Evolutionary conservation across 2,113 vertebrate species (phyloP), one percentile per base, ranked within the genome.

Genomic region (Eudyptes chrysolophus): DNA sequence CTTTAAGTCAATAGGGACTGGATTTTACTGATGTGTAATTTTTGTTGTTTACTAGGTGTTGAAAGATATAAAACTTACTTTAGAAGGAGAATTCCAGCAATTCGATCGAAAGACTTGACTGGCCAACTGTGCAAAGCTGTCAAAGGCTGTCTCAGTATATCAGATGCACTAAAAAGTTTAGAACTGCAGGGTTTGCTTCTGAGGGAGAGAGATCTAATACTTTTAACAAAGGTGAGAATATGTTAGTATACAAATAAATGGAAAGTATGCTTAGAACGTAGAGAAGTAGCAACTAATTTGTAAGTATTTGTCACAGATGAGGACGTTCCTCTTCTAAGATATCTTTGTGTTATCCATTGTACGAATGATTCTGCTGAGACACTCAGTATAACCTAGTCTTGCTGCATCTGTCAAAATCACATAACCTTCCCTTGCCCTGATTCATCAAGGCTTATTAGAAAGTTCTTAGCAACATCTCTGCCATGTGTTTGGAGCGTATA

Each of bases 161-260:
- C 99, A 51, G 93, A 93, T 69, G 97, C 97, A 81, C 98, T 99
- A 34, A 99, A 98, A 98, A 99, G 97, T 62, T 96, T 99, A 80
- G 99, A 99, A 51, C 98, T 99, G 16, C 98, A 99, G n/a, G 99
- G 99, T 36, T 98, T 99, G 86, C 98, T 98, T 58, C 97, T 99
- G 86, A 98, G 99, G 95, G 98, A 99, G 90, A 98, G 98, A 98
- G 99, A 99, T 94, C 98, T 99, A 93, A 97, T 97, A 38, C 71
- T 95, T 62, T 96, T 99, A 93, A 99, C 99, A 93, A 99, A 99
- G 98, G 99, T 99, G 96, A 98, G 98, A 62, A 30, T 95, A 54
- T 61, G n/a, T 38, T 46, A 49, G 1, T 91, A 24, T 84, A 16
- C 21, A 81, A 75, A 78, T 81, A 72, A 57, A 32, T 77, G 8